Evolutionary conservation across 2,797 vertebrate species (phyloP), one percentile per base, ranked within the genome.

Genomic region (Typhlichthys subterraneus): DNA sequence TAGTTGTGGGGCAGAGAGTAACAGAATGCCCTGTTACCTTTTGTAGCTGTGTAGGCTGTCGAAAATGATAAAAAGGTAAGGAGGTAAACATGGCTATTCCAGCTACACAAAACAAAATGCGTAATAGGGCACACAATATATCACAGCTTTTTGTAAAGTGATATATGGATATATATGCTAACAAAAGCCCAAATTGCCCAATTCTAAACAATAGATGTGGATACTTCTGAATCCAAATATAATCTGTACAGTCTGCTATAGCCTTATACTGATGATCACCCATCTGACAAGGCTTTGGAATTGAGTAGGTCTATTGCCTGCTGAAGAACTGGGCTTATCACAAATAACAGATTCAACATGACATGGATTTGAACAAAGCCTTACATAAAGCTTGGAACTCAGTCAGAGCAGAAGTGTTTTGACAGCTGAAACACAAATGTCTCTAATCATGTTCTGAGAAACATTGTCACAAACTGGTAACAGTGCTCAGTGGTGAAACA

Each of bases 251-350:
- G 68, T 79, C 73, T 84, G 79, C 67, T 72, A 53, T 7, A 10
- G 68, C 65, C 54, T 80, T 69, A 73, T 4, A 14, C 6, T 0
- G 31, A 62, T 12, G n/a, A 10, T 11, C 65, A 19, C 70, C 80
- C 76, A 69, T 87, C 83, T 85, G 85, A 53, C n/a, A 12, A 63
- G 70, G 66, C 46, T 72, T 52, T 67, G 57, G 59, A 45, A 57
- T 56, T 0, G 0, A 49, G 49, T 31, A 45, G 57, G 53, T 23
- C 47, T 63, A 49, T 59, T 50, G 73, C 17, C 33, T 9, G 38
- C 38, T 42, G 38, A 3, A 14, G 11, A 14, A 17, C 23, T 29
- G 51, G 77, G n/a, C 42, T 0, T 2, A 53, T 60, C 45, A 58
- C 17, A 58, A 47, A 64, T 9, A 51, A 50, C 33, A 56, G 9